Evolutionary conservation across 2,113 vertebrate genomes (phyloP).

Genomic region (Polypterus senegalus): DNA sequence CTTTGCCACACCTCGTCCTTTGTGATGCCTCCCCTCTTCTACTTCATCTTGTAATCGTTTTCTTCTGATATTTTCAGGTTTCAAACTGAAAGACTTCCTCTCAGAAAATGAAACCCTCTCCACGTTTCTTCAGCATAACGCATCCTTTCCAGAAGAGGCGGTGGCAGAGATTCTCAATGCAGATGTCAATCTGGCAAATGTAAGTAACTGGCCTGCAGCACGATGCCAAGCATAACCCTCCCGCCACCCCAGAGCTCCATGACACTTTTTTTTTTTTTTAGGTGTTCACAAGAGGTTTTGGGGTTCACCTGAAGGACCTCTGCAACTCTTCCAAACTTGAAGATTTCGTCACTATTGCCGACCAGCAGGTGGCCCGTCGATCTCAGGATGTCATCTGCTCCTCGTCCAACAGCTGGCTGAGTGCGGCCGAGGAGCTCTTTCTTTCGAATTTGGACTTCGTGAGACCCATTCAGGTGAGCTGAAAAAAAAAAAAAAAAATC

Average conservation of each 20-base stretch:
- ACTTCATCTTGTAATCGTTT: neutral
- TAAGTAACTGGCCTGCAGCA: slow-evolving; percentile 26
- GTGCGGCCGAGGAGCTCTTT: slow-evolving; percentile 46
- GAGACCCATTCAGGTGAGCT: slow-evolving; percentile 60
- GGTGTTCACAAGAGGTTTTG: slow-evolving; percentile 64
- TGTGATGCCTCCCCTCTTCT: neutral
- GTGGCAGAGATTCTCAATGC: slow-evolving; percentile 57
- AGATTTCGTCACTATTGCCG: slow-evolving; percentile 52
- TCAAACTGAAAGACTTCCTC: slow-evolving; percentile 80
- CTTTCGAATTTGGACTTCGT: slow-evolving; percentile 62
- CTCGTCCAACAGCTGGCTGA: slow-evolving; percentile 43
- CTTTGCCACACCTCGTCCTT: too few species aligned
- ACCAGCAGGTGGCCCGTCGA: slow-evolving; percentile 20
- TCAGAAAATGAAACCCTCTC: slow-evolving; percentile 73
- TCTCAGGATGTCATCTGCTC: slow-evolving; percentile 50
- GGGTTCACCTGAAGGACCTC: slow-evolving; percentile 54
- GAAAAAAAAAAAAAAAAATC: neutral
- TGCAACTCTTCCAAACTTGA: slow-evolving; percentile 49
- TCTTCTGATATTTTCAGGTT: slow-evolving; percentile 38
- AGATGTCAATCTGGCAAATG: slow-evolving; percentile 63
- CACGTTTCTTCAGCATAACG: slow-evolving; percentile 60
- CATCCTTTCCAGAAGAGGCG: slow-evolving; percentile 46
- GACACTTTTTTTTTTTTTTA: slow-evolving; percentile 20
- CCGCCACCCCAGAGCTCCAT: neutral
- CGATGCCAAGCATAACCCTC: neutral